Evolutionary conservation across 2,797 vertebrate species (phyloP).

Genomic region (Xenopus petersii): DNA sequence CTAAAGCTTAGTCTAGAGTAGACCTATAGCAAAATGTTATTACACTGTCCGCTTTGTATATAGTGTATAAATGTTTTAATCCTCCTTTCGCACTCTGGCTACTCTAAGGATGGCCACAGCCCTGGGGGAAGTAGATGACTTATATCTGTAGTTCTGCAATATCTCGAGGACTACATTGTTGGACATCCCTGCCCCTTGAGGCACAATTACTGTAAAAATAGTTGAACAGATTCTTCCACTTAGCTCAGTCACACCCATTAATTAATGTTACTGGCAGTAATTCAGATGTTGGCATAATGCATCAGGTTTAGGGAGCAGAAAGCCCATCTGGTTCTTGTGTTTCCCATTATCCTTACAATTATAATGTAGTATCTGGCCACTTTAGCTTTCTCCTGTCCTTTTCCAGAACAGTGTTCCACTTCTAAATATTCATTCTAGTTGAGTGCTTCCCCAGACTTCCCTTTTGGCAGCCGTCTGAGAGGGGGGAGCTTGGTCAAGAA

Average conservation of each 20-base stretch:
- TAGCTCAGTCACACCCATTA: background rate
- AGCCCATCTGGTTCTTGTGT: background rate
- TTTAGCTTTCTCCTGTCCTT: slow-evolving; percentile 32
- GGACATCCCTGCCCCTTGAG: background rate
- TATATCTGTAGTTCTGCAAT: background rate
- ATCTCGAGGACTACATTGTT: background rate
- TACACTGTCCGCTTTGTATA: too few species aligned
- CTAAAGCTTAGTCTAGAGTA: too few species aligned
- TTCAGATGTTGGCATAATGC: background rate
- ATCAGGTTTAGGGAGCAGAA: background rate
- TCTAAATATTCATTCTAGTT: slow-evolving; percentile 46
- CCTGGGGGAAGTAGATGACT: too few species aligned
- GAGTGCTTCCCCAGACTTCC: slow-evolving; percentile 49
- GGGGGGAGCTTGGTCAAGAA: slow-evolving; percentile 46
- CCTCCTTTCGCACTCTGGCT: too few species aligned
- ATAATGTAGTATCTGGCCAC: slow-evolving; percentile 16
- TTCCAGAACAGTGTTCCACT: slow-evolving; percentile 47
- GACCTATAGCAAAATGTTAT: too few species aligned
- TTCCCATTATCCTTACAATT: slow-evolving; percentile 7
- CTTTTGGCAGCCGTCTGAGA: slow-evolving; percentile 43
- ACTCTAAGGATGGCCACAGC: too few species aligned
- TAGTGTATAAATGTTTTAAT: too few species aligned
- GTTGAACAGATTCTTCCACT: too few species aligned
- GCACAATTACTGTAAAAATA: too few species aligned
- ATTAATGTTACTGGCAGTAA: background rate